Conservation (phyloP, 2,113 vertebrate species). For the Hiodon tergisus region DNA sequence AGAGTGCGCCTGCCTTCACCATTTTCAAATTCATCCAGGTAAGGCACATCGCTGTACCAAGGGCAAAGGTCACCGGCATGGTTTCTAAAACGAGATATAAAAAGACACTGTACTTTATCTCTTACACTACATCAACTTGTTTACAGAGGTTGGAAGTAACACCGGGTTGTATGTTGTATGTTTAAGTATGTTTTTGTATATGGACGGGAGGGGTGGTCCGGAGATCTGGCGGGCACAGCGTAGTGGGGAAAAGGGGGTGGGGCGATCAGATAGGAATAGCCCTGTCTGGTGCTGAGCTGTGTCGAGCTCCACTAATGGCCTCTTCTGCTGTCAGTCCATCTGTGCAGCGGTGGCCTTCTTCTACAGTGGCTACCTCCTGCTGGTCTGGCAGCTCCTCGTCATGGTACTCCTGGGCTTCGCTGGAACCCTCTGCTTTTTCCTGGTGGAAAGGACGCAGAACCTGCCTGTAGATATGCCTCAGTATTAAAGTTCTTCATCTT, state of each 20-base stretch:
- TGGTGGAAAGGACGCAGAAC: slow-evolving; percentile 70
- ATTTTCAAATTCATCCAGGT: slow-evolving; percentile 98
- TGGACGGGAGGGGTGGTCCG: background rate
- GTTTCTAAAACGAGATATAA: background rate
- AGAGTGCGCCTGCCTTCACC: slow-evolving; percentile 88
- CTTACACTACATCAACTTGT: background rate
- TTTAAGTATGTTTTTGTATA: background rate
- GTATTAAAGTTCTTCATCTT: slow-evolving; percentile 35
- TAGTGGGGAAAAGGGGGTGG: no score
- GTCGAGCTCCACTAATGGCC: background rate
- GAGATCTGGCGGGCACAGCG: no score
- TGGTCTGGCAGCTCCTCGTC: slow-evolving; percentile 90
- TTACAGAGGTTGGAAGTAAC: background rate
- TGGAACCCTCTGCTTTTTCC: slow-evolving; percentile 86
- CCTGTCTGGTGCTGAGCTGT: background rate
- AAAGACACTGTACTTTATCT: background rate
- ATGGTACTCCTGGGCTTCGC: slow-evolving; percentile 83
- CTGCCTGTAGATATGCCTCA: slow-evolving; percentile 42
- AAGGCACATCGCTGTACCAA: slow-evolving; percentile 30
- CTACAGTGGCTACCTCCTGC: slow-evolving; percentile 89
- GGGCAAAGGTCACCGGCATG: background rate
- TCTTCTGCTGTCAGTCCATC: slow-evolving; percentile 68
- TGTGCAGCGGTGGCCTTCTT: slow-evolving; percentile 88
- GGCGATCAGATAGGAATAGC: no score
- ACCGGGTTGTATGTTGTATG: background rate